These are phyloP conservation scores for Polypterus bichir DNA, from an alignment of 2,113 vertebrate genomes.

Conservation along the genomic window DNA sequence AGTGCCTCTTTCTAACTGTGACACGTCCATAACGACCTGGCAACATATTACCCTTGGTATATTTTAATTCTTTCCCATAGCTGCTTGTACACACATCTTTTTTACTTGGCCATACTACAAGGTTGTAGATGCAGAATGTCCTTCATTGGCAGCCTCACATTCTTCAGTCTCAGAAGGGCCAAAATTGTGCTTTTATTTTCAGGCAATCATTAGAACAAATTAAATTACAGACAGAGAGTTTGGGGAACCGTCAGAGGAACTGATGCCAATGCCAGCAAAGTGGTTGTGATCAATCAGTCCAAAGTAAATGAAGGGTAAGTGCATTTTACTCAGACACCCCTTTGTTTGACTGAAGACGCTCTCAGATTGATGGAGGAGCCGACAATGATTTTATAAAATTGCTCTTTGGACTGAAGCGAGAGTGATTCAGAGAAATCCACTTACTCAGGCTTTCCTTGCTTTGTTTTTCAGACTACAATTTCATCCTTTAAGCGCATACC, in stretches of 20 bases:
- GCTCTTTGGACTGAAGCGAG: not conserved
- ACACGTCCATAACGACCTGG: no score
- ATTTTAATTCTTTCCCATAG: no score
- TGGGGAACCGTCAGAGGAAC: not conserved
- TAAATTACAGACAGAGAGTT: not conserved
- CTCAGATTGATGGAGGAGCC: slow-evolving; percentile 1
- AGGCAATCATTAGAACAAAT: not conserved
- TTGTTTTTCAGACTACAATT: not conserved
- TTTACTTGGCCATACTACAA: no score
- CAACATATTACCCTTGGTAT: no score
- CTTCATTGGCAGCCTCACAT: no score
- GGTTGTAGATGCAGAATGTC: no score
- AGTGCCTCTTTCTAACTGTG: no score
- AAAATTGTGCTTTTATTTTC: not conserved
- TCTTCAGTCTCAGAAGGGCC: not conserved
- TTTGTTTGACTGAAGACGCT: slow-evolving; percentile 1
- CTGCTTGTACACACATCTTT: no score
- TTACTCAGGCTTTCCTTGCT: not conserved
- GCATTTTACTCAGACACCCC: slow-evolving; percentile 1
- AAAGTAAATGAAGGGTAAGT: slow-evolving; percentile 3
- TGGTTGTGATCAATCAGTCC: slow-evolving; percentile 1
- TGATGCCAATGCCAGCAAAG: not conserved
- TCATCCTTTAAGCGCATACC: not conserved
- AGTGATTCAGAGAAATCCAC: slow-evolving; percentile 1
- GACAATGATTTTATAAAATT: slow-evolving; percentile 1